Evolutionary conservation across 2,888 invertebrate species (phyloP).

Genomic region (Lysandra coridon): DNA sequence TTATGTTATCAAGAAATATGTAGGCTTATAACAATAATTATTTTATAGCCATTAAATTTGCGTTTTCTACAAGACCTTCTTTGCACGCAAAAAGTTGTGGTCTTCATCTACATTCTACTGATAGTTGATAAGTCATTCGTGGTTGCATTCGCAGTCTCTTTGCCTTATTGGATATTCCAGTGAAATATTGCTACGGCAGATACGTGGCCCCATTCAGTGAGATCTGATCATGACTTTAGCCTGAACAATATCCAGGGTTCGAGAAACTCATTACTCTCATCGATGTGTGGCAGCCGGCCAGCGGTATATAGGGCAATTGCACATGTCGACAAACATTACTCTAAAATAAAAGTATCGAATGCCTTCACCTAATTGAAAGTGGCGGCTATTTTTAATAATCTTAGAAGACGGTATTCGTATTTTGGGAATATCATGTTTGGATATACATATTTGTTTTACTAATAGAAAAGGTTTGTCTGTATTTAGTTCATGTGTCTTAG

Average conservation of each 20-base stretch:
- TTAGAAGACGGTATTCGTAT: slow-evolving; percentile 2
- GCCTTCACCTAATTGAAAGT: slow-evolving; percentile 4
- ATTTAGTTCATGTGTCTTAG: neutral
- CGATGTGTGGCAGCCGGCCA: slow-evolving; percentile 27
- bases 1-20: neutral
- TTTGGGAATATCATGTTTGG: neutral
- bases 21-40: neutral
- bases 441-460: neutral
- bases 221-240: slow-evolving; percentile 26
- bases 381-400: slow-evolving; percentile 16
- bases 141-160: neutral
- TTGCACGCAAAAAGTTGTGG: neutral
- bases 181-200: neutral
- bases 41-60: neutral
- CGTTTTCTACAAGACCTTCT: neutral
- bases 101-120: neutral
- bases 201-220: slow-evolving; percentile 18
- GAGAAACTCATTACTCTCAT: slow-evolving; percentile 26
- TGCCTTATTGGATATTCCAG: neutral
- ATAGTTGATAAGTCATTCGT: neutral
- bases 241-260: slow-evolving; percentile 25
- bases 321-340: slow-evolving; percentile 25
- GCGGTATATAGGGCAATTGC: slow-evolving; percentile 29
- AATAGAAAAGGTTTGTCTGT: neutral
- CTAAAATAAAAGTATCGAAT: slow-evolving; percentile 25